Conservation (phyloP, 2,888 invertebrate species). For the Sarcophaga carnaria region DNA sequence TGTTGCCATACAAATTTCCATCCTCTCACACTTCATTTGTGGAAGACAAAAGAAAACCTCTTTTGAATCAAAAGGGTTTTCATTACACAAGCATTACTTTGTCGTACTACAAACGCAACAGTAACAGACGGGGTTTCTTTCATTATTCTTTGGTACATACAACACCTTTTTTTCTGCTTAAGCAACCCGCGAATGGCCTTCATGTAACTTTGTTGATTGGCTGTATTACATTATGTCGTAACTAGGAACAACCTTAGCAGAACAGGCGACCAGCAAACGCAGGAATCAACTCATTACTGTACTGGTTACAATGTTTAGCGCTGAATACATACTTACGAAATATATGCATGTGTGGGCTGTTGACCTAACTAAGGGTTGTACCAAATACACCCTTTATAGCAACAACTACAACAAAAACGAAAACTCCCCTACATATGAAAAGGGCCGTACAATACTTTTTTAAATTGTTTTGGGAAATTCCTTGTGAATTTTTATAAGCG, state of each 20-base stretch:
- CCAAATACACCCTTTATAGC: constrained; percentile 57
- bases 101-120: constrained; percentile 39
- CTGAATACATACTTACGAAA: not conserved
- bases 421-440: constrained; percentile 64
- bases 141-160: not conserved
- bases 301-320: constrained; percentile 56
- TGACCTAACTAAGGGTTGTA: constrained; percentile 67
- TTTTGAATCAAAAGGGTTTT: constrained; percentile 45
- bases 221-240: constrained; percentile 81
- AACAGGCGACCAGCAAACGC: constrained; percentile 76
- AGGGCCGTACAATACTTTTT: constrained; percentile 57
- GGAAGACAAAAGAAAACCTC: not conserved
- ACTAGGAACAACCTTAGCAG: constrained; percentile 81
- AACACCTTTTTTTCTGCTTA: constrained; percentile 21
- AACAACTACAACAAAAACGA: constrained; percentile 19
- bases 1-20: too few species aligned
- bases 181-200: constrained; percentile 65
- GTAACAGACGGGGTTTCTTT: constrained; percentile 47
- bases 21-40: constrained; percentile 6
- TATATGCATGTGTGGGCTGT: constrained; percentile 58
- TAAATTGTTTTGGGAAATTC: not conserved
- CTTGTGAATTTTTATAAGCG: not conserved
- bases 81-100: constrained; percentile 12
- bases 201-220: constrained; percentile 68
- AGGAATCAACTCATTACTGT: constrained; percentile 56